Base-by-base conservation (phyloP, 2,113 vertebrate species). In the Holacanthus passer region DNA sequence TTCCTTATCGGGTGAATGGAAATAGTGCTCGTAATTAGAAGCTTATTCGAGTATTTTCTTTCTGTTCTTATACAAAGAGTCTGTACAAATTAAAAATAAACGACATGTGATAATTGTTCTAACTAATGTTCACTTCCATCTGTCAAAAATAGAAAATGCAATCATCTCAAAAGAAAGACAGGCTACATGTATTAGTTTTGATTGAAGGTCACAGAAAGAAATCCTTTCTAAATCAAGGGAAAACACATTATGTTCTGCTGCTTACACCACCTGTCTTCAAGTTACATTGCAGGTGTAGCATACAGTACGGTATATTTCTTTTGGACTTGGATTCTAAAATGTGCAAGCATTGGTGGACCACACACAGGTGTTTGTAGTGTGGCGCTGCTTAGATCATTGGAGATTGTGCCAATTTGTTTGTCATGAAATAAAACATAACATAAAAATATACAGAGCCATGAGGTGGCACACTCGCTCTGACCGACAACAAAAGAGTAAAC, bases 371-470 rank as follows among this genome's bases (percentile, higher is more conserved):
- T 64, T 67, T 53, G 60, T 63, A 71, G 73, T 67, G 79, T 50
- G 74, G 63, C 84, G 85, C 82, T 68, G 74, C 82, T 89, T 82
- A 91, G 83, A 90, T 90, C 79, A 86, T 35, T 81, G 78, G 80
- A 77, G 83, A 82, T 80, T 83, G 75, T 83, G 87, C 81, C 79
- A 89, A 89, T 89, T 90, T 35, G 77, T 86, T 82, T 80, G 88
- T 83, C 84, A 85, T 81, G 74, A 88, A 85, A 74, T 85, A 52
- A 78, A 43, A 24, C 47, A 35, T n/a, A n/a, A n/a, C 29, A 41
- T 81, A 84, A 48, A 92, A 90, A 89, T 79, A 86, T 63, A 16
- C 69, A 50, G 45, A 66, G 55, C 35, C 16, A 7, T 1, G 27
- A 17, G 50, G 35, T 37, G 35, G 69, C 48, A 62, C 12, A 9